Conservation (phyloP, 2,888 invertebrate genomes). For the Trissolcus japonicus region DNA sequence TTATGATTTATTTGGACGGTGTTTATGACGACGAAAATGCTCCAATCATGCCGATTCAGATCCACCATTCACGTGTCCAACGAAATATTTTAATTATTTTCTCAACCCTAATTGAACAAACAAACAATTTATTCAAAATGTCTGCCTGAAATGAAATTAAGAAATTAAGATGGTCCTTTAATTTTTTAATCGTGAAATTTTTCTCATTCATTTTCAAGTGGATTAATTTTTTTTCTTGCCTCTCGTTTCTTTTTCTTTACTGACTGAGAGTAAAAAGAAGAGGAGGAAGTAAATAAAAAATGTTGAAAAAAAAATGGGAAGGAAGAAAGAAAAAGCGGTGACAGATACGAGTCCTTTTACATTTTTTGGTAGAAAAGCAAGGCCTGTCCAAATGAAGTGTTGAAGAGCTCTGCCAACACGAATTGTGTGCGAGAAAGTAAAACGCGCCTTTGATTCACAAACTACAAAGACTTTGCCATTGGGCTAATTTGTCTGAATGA, state of each 20-base stretch:
- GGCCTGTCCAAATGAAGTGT: constrained; percentile 73
- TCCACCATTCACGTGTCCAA: neutral
- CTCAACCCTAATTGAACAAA: neutral
- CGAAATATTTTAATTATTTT: no score
- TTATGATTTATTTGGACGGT: constrained; percentile 51
- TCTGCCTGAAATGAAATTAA: neutral
- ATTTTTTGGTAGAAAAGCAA: constrained; percentile 61
- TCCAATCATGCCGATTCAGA: constrained; percentile 35
- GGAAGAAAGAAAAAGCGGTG: constrained; percentile 24
- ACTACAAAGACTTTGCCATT: constrained; percentile 73
- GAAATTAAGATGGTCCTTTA: neutral
- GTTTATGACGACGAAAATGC: constrained; percentile 44
- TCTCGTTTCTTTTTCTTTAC: no score
- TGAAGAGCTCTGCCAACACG: constrained; percentile 74
- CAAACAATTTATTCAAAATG: neutral
- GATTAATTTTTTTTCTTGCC: no score
- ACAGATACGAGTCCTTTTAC: constrained; percentile 60
- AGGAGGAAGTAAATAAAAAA: constrained; percentile 29
- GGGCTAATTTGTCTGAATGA: constrained; percentile 76
- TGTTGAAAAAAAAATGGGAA: constrained; percentile 17
- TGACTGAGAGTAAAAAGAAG: constrained; percentile 19
- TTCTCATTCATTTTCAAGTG: no score
- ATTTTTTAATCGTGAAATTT: neutral
- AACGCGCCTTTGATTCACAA: constrained; percentile 73
- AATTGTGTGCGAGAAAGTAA: constrained; percentile 69